Evolutionary conservation across 2,888 invertebrate species (phyloP), one percentile per base, ranked within the genome.

Genomic region (Mactromeris polynyma): DNA sequence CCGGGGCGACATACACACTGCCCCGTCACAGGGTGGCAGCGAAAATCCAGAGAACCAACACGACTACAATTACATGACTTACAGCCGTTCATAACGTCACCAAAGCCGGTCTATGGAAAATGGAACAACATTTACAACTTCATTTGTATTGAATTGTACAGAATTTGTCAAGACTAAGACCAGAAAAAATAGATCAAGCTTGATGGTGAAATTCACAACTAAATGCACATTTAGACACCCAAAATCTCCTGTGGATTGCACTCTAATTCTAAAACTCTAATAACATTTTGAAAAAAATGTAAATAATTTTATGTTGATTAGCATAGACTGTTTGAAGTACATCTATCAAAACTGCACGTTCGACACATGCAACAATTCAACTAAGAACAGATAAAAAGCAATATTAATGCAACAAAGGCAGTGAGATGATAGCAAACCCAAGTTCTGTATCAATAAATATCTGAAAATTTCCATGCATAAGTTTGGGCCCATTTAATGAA

Each of bases 61-160:
- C 97, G 96, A 96, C 98, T 98, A 96, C 99, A 99, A 81, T 97
- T 97, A 96, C 99, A 95, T 0, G 98, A 97, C 91, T 97, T 97
- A 96, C 99, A 99, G 42, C 98, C 98, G 7, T 98, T 98, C 9
- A 98, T 98, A 69, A 98, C 97, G 94, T 98, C 98, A 94, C 98
- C 98, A 95, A 97, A 98, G 36, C 98, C 98, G 85, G 97, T 97
- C 97, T 98, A 95, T 26, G 77, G 54, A 84, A 51, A 81, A 36
- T 40, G 36, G 79, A 26, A 46, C 26, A 42, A 79, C 14, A 77
- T 77, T 77, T 77, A 69, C 26, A 36, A 36, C 19, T 77, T 77
- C 36, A 38, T 77, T 21, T 36, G 77, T 77, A 40, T 38, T 21
- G 0, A 77, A 69, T 21, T 3, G 7, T 11, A 77, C 6, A 2